Evolutionary conservation across 1,140 invertebrate genomes (phyloP).

Genomic region (Apocrypta bakeri): DNA sequence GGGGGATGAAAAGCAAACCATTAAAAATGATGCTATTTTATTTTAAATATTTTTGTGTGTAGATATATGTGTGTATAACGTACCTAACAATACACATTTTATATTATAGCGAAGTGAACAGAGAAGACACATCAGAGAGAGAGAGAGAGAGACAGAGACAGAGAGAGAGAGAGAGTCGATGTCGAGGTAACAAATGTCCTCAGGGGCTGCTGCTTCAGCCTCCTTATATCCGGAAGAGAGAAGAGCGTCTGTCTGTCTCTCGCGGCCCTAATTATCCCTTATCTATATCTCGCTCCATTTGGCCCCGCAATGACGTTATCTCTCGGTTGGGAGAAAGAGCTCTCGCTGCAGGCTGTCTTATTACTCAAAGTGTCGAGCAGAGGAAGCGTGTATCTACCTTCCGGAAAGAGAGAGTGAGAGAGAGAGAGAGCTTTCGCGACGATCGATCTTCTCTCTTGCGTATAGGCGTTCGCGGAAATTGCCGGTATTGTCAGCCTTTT

Average conservation of each 20-base stretch:
- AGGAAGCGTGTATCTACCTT: constrained; percentile 6
- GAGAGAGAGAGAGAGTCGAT: background rate
- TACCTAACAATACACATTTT: background rate
- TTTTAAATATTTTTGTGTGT: background rate
- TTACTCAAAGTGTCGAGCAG: constrained; percentile 72
- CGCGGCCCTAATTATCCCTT: constrained; percentile 73
- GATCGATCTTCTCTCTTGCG: background rate
- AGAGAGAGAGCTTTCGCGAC: background rate
- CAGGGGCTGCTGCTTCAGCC: constrained; percentile 44
- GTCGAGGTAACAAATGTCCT: constrained; percentile 68
- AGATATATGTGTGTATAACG: background rate
- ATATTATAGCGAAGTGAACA: background rate
- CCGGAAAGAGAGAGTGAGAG: background rate
- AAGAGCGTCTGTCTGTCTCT: constrained; percentile 62
- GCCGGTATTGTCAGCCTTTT: background rate
- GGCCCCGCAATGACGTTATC: constrained; percentile 72
- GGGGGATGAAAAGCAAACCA: too few species aligned
- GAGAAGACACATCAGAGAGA: too few species aligned
- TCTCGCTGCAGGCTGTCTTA: constrained; percentile 69
- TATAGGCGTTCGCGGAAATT: background rate
- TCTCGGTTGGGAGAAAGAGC: constrained; percentile 60
- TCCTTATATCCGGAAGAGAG: constrained; percentile 8
- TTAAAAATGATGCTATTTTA: background rate
- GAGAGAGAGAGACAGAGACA: background rate
- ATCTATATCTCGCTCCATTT: constrained; percentile 74